Evolutionary conservation across 2,888 invertebrate genomes (phyloP).

Genomic region (Hemithea aestivaria): DNA sequence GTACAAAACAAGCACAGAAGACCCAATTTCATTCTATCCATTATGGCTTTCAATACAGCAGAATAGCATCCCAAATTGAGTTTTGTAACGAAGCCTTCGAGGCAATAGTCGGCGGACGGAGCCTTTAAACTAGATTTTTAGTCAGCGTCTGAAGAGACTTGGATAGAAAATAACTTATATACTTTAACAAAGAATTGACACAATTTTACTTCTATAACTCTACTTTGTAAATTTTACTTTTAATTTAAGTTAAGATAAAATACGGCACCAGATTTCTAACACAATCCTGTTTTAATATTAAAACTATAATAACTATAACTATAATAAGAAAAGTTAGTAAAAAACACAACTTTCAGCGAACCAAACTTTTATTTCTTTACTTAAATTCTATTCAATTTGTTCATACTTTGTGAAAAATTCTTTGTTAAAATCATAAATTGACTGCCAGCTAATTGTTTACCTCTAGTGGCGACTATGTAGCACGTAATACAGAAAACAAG

Average conservation of each 20-base stretch:
- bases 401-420: too few relatives aligned
- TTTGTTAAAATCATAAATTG: too few relatives aligned
- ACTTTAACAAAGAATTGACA: neutral
- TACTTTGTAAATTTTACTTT: slow-evolving; percentile 12
- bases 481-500: slow-evolving; percentile 10
- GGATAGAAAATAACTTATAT: slow-evolving; percentile 24
- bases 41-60: slow-evolving; percentile 40
- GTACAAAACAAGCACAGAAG: slow-evolving; percentile 9
- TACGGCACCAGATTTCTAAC: slow-evolving; percentile 4
- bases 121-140: slow-evolving; percentile 38
- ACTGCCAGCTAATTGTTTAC: neutral
- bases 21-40: slow-evolving; percentile 39
- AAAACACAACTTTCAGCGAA: slow-evolving; percentile 1
- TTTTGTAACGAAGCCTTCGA: slow-evolving; percentile 45
- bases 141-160: slow-evolving; percentile 27
- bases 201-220: slow-evolving; percentile 2
- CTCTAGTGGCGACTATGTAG: slow-evolving; percentile 10
- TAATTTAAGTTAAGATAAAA: slow-evolving; percentile 5
- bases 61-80: slow-evolving; percentile 44
- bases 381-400: too few relatives aligned
- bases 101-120: slow-evolving; percentile 33
- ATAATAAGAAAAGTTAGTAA: too few relatives aligned
- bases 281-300: slow-evolving; percentile 7
- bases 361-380: too few relatives aligned
- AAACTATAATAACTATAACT: too few relatives aligned